Conservation (phyloP, 1,140 invertebrate species). For the Lepidurus couesii region DNA sequence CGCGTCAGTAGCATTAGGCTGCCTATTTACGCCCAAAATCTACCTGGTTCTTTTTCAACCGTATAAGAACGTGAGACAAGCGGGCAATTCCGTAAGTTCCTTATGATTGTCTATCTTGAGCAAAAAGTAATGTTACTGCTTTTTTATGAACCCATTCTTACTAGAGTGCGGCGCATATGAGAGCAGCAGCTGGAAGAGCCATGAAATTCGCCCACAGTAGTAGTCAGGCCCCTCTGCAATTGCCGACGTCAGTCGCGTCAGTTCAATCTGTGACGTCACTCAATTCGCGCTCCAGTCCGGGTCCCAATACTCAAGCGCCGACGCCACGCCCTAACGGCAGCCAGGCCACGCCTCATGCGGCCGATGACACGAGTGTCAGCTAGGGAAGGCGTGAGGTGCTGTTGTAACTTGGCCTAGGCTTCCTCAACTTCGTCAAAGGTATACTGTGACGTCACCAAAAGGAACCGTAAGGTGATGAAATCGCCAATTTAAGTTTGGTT, state of each 20-base stretch:
- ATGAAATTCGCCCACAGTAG: slow-evolving; percentile 30
- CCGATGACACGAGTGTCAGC: slow-evolving; percentile 31
- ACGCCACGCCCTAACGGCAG: not conserved
- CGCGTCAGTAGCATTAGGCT: slow-evolving; percentile 66
- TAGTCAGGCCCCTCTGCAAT: slow-evolving; percentile 27
- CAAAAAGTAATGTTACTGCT: not conserved
- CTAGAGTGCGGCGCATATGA: slow-evolving; percentile 5
- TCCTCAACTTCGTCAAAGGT: not conserved
- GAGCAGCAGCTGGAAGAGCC: slow-evolving; percentile 4
- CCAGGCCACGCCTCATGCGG: not conserved
- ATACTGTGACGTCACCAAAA: not conserved
- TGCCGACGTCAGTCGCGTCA: not conserved
- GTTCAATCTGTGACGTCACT: slow-evolving; percentile 34
- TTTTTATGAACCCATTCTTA: slow-evolving; percentile 22
- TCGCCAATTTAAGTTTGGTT: not conserved
- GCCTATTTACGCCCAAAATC: slow-evolving; percentile 71
- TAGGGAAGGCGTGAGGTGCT: slow-evolving; percentile 35
- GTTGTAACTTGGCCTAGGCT: slow-evolving; percentile 28
- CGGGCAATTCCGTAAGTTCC: slow-evolving; percentile 45
- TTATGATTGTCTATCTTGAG: slow-evolving; percentile 11
- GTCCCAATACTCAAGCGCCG: not conserved
- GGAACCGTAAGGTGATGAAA: not conserved
- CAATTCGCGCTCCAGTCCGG: slow-evolving; percentile 6
- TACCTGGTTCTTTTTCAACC: slow-evolving; percentile 70
- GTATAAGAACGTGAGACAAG: slow-evolving; percentile 63